These are phyloP conservation scores for Apogon hyalosoma DNA, from an alignment of 2,797 vertebrate species.

Conservation along the genomic window DNA sequence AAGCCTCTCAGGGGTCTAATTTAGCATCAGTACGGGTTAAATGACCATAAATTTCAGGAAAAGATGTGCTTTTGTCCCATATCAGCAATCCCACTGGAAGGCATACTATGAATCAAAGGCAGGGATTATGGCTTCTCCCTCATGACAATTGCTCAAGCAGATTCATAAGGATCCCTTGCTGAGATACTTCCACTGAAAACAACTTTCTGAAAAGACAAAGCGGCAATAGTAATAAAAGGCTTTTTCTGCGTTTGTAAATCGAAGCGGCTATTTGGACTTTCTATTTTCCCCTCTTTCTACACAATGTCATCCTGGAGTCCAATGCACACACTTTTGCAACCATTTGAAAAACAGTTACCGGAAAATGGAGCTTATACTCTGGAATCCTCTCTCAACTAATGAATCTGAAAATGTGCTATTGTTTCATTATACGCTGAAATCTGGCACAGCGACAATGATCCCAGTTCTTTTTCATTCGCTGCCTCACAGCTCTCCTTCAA, in stretches of 20 bases:
- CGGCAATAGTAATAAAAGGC: conserved; percentile 10
- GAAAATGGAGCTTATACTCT: conserved; percentile 19
- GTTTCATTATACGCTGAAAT: conserved; percentile 54
- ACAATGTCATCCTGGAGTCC: conserved; percentile 38
- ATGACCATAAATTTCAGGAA: conserved; percentile 47
- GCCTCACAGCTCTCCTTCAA: conserved; percentile 37
- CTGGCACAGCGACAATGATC: conserved; percentile 33
- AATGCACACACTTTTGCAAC: conserved; percentile 3
- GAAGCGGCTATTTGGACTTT: conserved; percentile 42
- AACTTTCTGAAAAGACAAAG: conserved; percentile 36
- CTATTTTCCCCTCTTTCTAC: conserved; percentile 14
- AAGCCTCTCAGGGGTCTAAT: conserved; percentile 50
- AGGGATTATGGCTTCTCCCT: conserved; percentile 36
- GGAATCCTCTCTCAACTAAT: conserved; percentile 38
- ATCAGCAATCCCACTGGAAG: conserved; percentile 44
- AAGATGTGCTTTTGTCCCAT: conserved; percentile 49
- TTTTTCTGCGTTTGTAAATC: conserved; percentile 25
- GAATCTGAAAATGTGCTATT: conserved; percentile 46
- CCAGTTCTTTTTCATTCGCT: conserved; percentile 29
- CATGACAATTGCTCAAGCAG: conserved; percentile 23
- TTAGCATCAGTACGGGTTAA: conserved; percentile 37
- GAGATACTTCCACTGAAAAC: conserved; percentile 33
- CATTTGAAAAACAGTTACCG: conserved; percentile 28
- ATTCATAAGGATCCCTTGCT: conserved; percentile 29
- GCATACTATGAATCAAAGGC: conserved; percentile 59